Conservation (phyloP, 2,113 vertebrate genomes). For the Myotis lucifugus region DNA sequence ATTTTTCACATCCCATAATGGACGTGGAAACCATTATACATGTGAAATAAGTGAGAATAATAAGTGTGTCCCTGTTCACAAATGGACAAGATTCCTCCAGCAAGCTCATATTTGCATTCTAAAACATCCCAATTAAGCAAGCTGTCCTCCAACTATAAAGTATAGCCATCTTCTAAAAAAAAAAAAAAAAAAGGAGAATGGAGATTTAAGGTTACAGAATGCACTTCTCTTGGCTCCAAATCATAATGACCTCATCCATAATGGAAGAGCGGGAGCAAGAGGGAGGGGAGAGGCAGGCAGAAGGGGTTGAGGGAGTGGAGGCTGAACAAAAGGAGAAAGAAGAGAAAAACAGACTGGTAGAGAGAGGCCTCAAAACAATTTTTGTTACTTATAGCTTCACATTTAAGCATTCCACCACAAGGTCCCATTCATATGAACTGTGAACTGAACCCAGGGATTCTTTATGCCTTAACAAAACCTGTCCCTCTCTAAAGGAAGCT, state of each 20-base stretch:
- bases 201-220: slow-evolving; percentile 68
- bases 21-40: slow-evolving; percentile 4
- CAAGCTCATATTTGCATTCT: slow-evolving; percentile 32
- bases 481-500: not conserved
- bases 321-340: not conserved
- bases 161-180: not conserved
- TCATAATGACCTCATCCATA: slow-evolving; percentile 71
- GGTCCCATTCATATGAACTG: not conserved
- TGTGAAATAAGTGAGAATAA: slow-evolving; percentile 35
- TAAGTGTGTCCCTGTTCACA: not conserved
- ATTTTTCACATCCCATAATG: not conserved
- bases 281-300: not conserved
- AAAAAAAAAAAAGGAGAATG: not conserved
- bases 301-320: no score
- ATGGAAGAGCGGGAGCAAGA: slow-evolving; percentile 33
- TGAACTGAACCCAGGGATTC: not conserved
- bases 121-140: slow-evolving; percentile 46
- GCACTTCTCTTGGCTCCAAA: slow-evolving; percentile 63
- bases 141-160: slow-evolving; percentile 47
- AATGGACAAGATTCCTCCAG: slow-evolving; percentile 10
- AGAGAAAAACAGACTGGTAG: not conserved
- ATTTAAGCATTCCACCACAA: not conserved
- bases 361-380: not conserved
- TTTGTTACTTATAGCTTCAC: not conserved
- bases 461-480: not conserved